Base-by-base conservation (phyloP, 2,888 invertebrate species). In the Platycheirus albimanus region DNA sequence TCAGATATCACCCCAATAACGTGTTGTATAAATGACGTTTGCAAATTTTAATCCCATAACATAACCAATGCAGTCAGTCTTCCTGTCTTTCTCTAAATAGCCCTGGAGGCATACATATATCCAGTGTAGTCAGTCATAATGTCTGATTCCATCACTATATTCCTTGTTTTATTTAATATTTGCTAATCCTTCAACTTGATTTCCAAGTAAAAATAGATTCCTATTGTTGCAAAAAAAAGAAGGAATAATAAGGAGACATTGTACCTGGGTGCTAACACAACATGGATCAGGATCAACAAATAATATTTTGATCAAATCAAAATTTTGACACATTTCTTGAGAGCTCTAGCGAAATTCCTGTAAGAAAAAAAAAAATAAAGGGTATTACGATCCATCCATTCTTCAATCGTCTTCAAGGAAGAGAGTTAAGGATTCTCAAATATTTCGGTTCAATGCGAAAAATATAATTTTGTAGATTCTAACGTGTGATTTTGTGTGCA, bases 141-240 rank as follows among this genome's bases (percentile, higher is more conserved):
- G 36, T 38, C 38, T 49, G 64, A 52, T 64, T 49, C 49, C 58
- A 58, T 76, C 61, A 54, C 20, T 10, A 63, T 30, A 52, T 54
- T 30, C 13, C 13, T 45, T 51, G 3, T 58, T 15, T 51, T 24
- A 19, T 56, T 10, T 52, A 67, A 77, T 83, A 78, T 83, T 83
- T 83, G 83, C 83, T 83, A 83, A 83, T 83, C 83, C 83, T 83
- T 78, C 72, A 83, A 83, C 83, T 78, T 78, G 83, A 83, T 78
- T 83, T 78, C 64, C 15, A 43, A 63, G 41, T 33, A 43, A 52
- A 66, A 58, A 51, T 43, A 38, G 17, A 45, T 15, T 38, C 20
- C 69, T 28, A 24, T 75, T 75, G 58, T 75, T 3, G n/a, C 52
- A 64, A 58, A 24, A 58, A 58, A 56, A 56, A 17, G 11, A 15